Evolutionary conservation across 1,140 invertebrate species (phyloP).

Genomic region (Leptonema lineaticorne): DNA sequence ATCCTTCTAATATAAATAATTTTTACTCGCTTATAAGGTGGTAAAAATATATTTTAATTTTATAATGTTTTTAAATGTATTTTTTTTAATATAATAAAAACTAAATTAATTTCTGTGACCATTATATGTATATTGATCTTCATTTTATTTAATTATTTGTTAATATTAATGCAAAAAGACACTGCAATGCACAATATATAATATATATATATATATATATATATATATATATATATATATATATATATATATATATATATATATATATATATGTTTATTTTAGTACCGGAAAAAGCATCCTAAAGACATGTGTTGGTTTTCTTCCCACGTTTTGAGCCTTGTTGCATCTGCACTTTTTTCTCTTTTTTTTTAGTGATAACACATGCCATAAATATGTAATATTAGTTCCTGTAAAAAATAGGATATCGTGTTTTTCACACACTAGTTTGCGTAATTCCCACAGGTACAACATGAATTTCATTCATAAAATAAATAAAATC

Average conservation of each 20-base stretch:
- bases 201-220: neutral
- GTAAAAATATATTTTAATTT: neutral
- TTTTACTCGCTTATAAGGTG: neutral
- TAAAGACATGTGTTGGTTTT: constrained; percentile 8
- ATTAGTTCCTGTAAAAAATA: constrained; percentile 3
- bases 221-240: neutral
- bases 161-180: too few relatives aligned
- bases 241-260: neutral
- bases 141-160: too few relatives aligned
- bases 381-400: constrained; percentile 10
- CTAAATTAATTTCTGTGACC: too few relatives aligned
- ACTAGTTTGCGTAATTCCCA: too few relatives aligned
- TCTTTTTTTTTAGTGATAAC: neutral
- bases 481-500: too few relatives aligned
- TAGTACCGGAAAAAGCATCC: neutral
- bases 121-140: too few relatives aligned
- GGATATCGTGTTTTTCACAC: neutral
- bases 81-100: too few relatives aligned
- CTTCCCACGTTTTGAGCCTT: constrained; percentile 15
- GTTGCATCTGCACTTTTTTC: constrained; percentile 26
- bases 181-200: neutral
- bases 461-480: too few relatives aligned
- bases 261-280: constrained; percentile 5
- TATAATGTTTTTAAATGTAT: too few relatives aligned
- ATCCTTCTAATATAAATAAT: too few relatives aligned